A percentile compares a stretch with the other conserved stretches of the same genome.
These are phyloP conservation scores for Spea hammondii DNA, from an alignment of 2,797 vertebrate genomes.

Conservation along the genomic window DNA sequence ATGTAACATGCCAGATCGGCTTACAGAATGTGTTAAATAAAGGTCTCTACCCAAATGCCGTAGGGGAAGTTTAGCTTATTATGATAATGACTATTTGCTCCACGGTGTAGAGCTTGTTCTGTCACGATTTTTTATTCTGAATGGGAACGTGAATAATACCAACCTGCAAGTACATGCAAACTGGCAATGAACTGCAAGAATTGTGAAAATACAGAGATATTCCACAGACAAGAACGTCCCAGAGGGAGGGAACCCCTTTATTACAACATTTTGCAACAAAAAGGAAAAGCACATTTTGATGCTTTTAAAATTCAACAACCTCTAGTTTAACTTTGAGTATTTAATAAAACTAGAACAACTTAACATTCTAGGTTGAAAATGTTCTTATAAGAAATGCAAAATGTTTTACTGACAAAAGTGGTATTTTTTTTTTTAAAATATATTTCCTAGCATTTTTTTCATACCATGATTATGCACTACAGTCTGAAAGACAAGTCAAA, in stretches of 20 bases:
- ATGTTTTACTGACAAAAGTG: too few species aligned
- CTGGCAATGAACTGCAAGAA: slow-evolving; percentile 17
- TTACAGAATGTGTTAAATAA: slow-evolving; percentile 37
- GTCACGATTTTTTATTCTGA: slow-evolving; percentile 32
- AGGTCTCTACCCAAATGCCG: slow-evolving; percentile 26
- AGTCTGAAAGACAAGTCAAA: too few species aligned
- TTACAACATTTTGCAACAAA: neutral
- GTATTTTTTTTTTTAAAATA: too few species aligned
- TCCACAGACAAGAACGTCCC: slow-evolving; percentile 33
- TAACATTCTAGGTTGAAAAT: too few species aligned
- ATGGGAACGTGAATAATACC: slow-evolving; percentile 39
- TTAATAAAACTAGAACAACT: too few species aligned
- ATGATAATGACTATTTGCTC: slow-evolving; percentile 47
- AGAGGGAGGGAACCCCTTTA: slow-evolving; percentile 8
- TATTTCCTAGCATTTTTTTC: too few species aligned
- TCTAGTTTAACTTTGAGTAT: too few species aligned
- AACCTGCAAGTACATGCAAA: slow-evolving; percentile 40
- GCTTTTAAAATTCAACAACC: too few species aligned
- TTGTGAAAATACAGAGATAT: slow-evolving; percentile 16
- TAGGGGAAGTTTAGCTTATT: slow-evolving; percentile 45
- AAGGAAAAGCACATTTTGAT: too few species aligned
- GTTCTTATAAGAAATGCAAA: too few species aligned
- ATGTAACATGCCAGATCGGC: too few species aligned
- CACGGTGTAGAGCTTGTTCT: slow-evolving; percentile 40
- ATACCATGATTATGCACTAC: too few species aligned